Base-by-base conservation (phyloP, 2,113 vertebrate species). In the Oenanthe oenanthe region DNA sequence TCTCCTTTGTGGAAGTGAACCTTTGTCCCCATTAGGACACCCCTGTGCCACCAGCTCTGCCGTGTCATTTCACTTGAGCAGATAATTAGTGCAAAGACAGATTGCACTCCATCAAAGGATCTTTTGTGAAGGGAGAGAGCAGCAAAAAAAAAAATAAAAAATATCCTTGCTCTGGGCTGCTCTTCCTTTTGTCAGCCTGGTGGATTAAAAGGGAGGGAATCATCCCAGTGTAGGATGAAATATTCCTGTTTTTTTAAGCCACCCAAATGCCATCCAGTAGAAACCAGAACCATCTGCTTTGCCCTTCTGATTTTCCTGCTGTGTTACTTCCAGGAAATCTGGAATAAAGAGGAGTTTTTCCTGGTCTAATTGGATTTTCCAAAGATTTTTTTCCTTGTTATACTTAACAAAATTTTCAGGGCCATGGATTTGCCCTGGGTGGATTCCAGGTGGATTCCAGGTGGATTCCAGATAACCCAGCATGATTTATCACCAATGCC, bases 71-170 rank as follows among this genome's bases (percentile, higher is more conserved):
- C 4, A 0, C 77, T 58, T 4, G 62, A 93, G 26, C 40, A 42
- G 77, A 13, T 57, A 71, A 70, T 92, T 87, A 87, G 67, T 12
- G 78, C 36, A 79, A 53, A 63, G 78, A 57, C 85, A 92, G 85
- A 76, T 68, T 66, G 45, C 62, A 5, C 40, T 68, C 87, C 10
- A 31, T 38, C 74, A 65, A 40, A 85, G 28, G 45, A 25, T 36
- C 77, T 42, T 22, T 61, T 85, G 70, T 47, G 61, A 62, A 25
- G 57, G 58, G 66, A 43, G 13, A 32, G 61, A 75, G 40, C 48
- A 45, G 61, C 50, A 40, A 76, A 73, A 38, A 51, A 51, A 25
- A 50, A 25, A 50, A 50, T 26, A 50, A 82, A 81, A 87, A 82
- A 81, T 81, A 17, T 34, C n/a, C 34, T 36, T 60, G 43, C 71